A percentile compares a stretch with the other conserved stretches of the same genome.
phyloP scores from a whole-genome alignment of 1,140 invertebrate species.

The Panonychus citri region DNA sequence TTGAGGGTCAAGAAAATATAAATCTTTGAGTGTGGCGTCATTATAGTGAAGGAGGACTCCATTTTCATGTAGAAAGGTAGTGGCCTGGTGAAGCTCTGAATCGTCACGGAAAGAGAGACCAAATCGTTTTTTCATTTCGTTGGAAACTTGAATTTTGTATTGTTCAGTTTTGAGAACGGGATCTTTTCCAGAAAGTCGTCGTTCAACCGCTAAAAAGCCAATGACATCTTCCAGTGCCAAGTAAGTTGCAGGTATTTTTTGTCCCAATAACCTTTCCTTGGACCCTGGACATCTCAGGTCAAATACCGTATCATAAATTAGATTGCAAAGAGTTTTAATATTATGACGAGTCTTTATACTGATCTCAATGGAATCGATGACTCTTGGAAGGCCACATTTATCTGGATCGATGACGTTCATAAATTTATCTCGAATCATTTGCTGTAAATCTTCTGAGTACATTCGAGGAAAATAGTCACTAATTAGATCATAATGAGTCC shows the following conservation, averaged over 20 bases:
- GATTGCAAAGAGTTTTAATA: slow-evolving; percentile 64
- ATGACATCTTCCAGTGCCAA: slow-evolving; percentile 79
- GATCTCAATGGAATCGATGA: slow-evolving; percentile 79
- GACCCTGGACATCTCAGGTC: slow-evolving; percentile 59
- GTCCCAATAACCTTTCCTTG: slow-evolving; percentile 70
- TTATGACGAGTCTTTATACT: slow-evolving; percentile 67
- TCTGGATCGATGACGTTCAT: slow-evolving; percentile 83
- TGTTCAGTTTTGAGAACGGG: slow-evolving; percentile 69
- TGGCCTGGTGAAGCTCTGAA: slow-evolving; percentile 78
- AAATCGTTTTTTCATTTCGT: slow-evolving; percentile 38
- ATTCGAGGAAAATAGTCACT: slow-evolving; percentile 41
- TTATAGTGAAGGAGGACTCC: slow-evolving; percentile 94
- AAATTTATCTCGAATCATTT: slow-evolving; percentile 64
- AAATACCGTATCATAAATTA: slow-evolving; percentile 82
- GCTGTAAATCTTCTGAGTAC: slow-evolving; percentile 59
- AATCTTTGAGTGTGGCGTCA: slow-evolving; percentile 76
- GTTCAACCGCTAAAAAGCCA: slow-evolving; percentile 45
- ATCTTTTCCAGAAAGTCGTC: slow-evolving; percentile 30
- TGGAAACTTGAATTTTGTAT: slow-evolving; percentile 42
- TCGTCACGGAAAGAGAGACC: slow-evolving; percentile 55
- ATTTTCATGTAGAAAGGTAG: slow-evolving; percentile 89
- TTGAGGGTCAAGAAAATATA: slow-evolving; percentile 87
- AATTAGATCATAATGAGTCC: slow-evolving; percentile 77
- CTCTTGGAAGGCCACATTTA: slow-evolving; percentile 76
- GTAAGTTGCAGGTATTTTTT: slow-evolving; percentile 86